Percentiles rank a stretch among this genome's conserved stretches.
These are phyloP conservation scores for Eulemur albifrons DNA, from an alignment of 2,797 vertebrate species.

Conservation along the genomic window DNA sequence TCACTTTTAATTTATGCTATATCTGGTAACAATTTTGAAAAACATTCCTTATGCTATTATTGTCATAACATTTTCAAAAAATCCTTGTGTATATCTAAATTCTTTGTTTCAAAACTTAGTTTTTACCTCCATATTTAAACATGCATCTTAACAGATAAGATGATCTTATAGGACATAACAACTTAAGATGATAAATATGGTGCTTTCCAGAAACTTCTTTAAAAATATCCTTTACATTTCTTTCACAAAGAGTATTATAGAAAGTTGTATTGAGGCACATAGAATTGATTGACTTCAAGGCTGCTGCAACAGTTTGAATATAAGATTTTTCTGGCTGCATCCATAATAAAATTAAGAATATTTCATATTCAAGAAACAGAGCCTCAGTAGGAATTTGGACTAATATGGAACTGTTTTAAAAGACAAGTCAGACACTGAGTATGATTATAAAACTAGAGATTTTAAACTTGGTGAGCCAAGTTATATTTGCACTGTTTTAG, in stretches of 20 bases:
- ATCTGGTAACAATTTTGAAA: not conserved
- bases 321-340: not conserved
- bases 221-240: not conserved
- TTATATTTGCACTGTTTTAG: not conserved
- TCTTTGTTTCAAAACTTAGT: not conserved
- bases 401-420: not conserved
- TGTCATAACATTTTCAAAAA: not conserved
- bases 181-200: not conserved
- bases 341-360: not conserved
- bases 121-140: not conserved
- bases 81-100: not conserved
- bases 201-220: not conserved
- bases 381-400: not conserved
- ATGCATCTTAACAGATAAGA: not conserved
- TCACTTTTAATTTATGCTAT: conserved; percentile 28
- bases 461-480: not conserved
- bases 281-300: not conserved
- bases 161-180: not conserved
- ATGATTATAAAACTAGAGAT: not conserved
- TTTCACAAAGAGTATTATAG: not conserved
- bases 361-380: not conserved
- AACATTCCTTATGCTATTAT: not conserved
- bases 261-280: not conserved
- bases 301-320: not conserved
- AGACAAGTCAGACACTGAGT: not conserved